Percentiles rank a stretch among this genome's conserved stretches.
phyloP scores from a whole-genome alignment of 2,797 vertebrate genomes.

The Urosaurus nigricauda region DNA sequence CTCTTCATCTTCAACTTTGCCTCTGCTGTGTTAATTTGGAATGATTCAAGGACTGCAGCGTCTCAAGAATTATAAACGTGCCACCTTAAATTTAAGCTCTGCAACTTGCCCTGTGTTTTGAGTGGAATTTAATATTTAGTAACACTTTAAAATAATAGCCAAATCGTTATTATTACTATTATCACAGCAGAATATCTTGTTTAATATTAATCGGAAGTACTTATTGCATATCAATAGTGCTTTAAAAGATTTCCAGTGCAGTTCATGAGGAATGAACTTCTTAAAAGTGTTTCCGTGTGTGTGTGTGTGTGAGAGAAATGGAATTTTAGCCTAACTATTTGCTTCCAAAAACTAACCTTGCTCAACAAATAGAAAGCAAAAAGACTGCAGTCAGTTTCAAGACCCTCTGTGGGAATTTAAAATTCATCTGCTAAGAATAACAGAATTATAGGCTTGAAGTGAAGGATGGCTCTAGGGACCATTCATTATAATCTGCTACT shows the following conservation, averaged over 20 bases:
- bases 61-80: constrained; percentile 73
- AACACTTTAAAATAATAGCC: constrained; percentile 76
- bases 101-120: constrained; percentile 68
- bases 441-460: constrained; percentile 10
- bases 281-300: constrained; percentile 55
- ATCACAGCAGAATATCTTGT: constrained; percentile 66
- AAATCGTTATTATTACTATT: constrained; percentile 72
- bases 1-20: constrained; percentile 68
- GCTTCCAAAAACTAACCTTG: constrained; percentile 20
- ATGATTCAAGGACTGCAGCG: constrained; percentile 68
- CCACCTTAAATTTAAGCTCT: constrained; percentile 69
- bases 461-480: background rate
- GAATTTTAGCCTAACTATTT: constrained; percentile 44
- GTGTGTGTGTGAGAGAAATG: constrained; percentile 37
- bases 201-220: constrained; percentile 70
- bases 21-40: constrained; percentile 72
- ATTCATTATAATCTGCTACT: constrained; percentile 6
- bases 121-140: constrained; percentile 75
- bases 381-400: background rate
- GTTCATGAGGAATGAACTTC: constrained; percentile 61
- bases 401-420: constrained; percentile 20
- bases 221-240: constrained; percentile 65
- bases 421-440: constrained; percentile 6
- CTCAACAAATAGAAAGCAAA: constrained; percentile 21
- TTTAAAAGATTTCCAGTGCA: constrained; percentile 67